These are phyloP conservation scores for Heliconius hewitsoni DNA, from an alignment of 1,140 invertebrate genomes.

Conservation along the genomic window DNA sequence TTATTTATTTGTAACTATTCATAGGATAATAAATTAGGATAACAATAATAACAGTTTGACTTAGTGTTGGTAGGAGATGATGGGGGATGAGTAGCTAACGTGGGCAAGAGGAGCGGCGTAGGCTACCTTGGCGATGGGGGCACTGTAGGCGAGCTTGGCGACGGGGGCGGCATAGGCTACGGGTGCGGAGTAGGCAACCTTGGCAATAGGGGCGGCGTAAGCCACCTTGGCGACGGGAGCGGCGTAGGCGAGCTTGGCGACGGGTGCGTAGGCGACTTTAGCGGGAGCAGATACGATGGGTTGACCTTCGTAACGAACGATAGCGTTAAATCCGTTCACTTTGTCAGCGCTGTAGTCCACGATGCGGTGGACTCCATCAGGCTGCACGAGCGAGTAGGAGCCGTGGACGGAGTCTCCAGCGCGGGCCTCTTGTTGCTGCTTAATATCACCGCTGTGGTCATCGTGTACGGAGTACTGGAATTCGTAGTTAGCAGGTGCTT, in stretches of 20 bases:
- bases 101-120: constrained; percentile 52
- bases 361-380: constrained; percentile 81
- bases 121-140: constrained; percentile 47
- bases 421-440: constrained; percentile 70
- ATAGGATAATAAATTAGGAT: constrained; percentile 22
- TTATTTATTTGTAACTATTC: constrained; percentile 29
- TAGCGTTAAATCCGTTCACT: constrained; percentile 62
- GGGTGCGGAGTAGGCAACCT: constrained; percentile 52
- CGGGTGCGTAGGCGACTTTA: constrained; percentile 47
- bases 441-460: constrained; percentile 77
- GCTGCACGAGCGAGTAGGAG: constrained; percentile 84
- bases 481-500: constrained; percentile 84
- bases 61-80: constrained; percentile 64
- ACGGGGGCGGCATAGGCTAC: constrained; percentile 48
- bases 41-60: constrained; percentile 43
- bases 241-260: constrained; percentile 50
- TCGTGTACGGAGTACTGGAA: constrained; percentile 86
- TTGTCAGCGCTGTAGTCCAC: constrained; percentile 83
- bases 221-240: constrained; percentile 43
- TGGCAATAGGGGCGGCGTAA: constrained; percentile 46
- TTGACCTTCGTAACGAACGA: constrained; percentile 64
- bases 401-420: constrained; percentile 82
- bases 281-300: constrained; percentile 48
- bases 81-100: constrained; percentile 60
- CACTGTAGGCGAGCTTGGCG: constrained; percentile 48